Base-by-base conservation (phyloP, 2,888 invertebrate genomes). In the Arge pagana region DNA sequence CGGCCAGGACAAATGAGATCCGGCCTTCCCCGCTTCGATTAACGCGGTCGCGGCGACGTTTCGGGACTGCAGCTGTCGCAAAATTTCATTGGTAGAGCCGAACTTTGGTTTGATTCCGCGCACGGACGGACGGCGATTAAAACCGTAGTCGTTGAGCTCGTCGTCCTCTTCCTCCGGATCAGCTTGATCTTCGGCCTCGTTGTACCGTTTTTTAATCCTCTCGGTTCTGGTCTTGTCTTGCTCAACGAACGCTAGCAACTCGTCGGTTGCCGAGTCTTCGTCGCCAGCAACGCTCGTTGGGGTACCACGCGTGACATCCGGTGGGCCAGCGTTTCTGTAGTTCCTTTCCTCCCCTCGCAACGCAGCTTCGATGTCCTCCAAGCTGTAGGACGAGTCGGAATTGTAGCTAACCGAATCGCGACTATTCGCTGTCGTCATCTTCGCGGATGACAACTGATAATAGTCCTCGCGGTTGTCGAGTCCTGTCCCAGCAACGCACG, bases 101-200 rank as follows among this genome's bases (percentile, higher is more conserved):
- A 91, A 87, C 59, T 90, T 85, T n/a, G 92, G 89, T 69, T 93
- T 93, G 57, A 94, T 93, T 0, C 93, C 93, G 1, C 92, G 84
- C 1, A 94, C 93, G 1, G 91, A 90, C 0, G 93, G 93, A n/a
- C 93, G 81, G 28, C 90, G 84, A 67, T 91, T 90, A 74, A 94
- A 93, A 1, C 93, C 93, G 65, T 93, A 93, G 70, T 93, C 93
- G 63, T 91, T 90, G 68, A 93, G 90, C n/a, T 93, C 93, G 67
- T 93, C 92, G 70, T 93, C 93, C 54, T 93, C 92, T 62, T 91
- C 89, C 61, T 92, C 91, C 53, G 89, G 88, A 43, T 89, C 90
- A 53, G 85, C 80, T 13, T 79, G 78, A 7, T 62, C 64, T 4
- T 68, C 70, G 3, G 54, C 52, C 30, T 73, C 70, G 55, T 71